These are phyloP conservation scores for Apamea monoglypha DNA, from an alignment of 2,888 invertebrate species.

Conservation along the genomic window DNA sequence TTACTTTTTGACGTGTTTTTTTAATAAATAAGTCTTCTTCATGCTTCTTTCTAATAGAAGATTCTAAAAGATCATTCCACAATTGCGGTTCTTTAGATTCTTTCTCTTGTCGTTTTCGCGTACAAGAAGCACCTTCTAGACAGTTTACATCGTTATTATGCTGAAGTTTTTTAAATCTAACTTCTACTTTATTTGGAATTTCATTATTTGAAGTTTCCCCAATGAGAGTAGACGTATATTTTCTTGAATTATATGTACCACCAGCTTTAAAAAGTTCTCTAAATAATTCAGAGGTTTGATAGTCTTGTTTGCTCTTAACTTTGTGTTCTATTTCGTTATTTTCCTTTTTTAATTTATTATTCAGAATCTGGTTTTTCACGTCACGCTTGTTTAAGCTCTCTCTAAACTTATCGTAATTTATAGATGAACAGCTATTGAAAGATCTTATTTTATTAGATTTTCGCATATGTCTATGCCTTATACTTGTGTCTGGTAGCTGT, in stretches of 20 bases:
- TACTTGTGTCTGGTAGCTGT: slow-evolving; percentile 39
- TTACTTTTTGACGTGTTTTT: not conserved
- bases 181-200: not conserved
- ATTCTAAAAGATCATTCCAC: not conserved
- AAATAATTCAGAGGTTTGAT: slow-evolving; percentile 6
- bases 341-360: not conserved
- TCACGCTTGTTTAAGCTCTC: slow-evolving; percentile 17
- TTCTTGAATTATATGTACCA: not conserved
- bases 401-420: slow-evolving; percentile 24
- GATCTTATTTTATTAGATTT: slow-evolving; percentile 30
- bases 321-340: slow-evolving; percentile 10
- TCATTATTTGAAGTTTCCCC: not conserved
- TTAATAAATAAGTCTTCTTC: not conserved
- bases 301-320: not conserved
- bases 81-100: not conserved
- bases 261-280: slow-evolving; percentile 6
- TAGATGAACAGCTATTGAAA: slow-evolving; percentile 31
- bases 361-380: not conserved
- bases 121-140: not conserved
- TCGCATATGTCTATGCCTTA: slow-evolving; percentile 20
- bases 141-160: not conserved
- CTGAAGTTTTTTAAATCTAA: not conserved
- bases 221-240: not conserved
- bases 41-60: not conserved
- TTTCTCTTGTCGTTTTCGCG: not conserved